Base-by-base conservation (phyloP, 1,140 invertebrate genomes). In the Brachionus sp. region DNA sequence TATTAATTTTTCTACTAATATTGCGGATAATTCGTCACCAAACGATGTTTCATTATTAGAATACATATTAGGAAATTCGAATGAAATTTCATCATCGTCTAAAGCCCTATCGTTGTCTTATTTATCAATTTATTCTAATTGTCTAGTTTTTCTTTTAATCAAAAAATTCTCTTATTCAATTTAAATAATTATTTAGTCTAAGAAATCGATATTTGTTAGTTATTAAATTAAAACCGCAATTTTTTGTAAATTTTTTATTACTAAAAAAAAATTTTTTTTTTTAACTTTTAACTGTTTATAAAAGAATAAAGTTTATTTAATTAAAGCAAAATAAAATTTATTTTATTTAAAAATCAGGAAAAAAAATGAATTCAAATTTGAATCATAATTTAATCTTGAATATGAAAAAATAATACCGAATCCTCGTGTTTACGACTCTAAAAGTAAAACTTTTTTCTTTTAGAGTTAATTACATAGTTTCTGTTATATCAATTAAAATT, bases 201-300 rank as follows among this genome's bases (percentile, higher is more conserved):
- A 19, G n/a, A 57, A 57, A 57, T 57, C 50, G 50, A 57, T 57
- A 23, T 57, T 57, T 57, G n/a, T 57, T 57, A 57, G 50, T 57
- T 19, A n/a, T n/a, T n/a, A 7, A 19, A 16, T 19, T 57, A 23
- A 35, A 37, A 66, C 64, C 64, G 25, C 13, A 33, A 16, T 23
- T 64, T n/a, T 23, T 66, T 66, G 64, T 33, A 37, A 66, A 33
- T 33, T 66, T 13, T n/a, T 66, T 66, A 66, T 66, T 66, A 66
- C n/a, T 46, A 2, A 5, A 66, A n/a, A 66, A 66, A 66, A 66
- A n/a, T n/a, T 33, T 66, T 66, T 23, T 33, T 66, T 33, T 66
- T 33, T 66, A 66, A 37, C 1, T 66, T 66, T n/a, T 12, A 46
- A 46, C 2, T 12, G n/a, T 46, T 46, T 46, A 46, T 46, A 12